Percentiles rank a stretch among this genome's conserved stretches.
phyloP scores from a whole-genome alignment of 2,797 vertebrate genomes.

The Atherinosoma microstoma region DNA sequence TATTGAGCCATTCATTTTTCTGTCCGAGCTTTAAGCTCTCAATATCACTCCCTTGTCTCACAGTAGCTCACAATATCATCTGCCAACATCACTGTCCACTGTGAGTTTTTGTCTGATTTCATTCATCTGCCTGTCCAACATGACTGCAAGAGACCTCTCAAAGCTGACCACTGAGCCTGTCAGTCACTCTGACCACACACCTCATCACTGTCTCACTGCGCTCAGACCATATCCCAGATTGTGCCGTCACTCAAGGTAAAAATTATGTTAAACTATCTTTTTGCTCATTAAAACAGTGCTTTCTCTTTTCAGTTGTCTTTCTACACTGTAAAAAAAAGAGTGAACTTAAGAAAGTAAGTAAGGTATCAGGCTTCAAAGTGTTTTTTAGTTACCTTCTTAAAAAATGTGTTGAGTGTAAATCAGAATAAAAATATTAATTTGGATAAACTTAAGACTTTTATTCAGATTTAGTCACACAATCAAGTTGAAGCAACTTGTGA shows the following conservation, averaged over 20 bases:
- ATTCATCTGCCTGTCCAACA: conserved; percentile 9
- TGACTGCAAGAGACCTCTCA: conserved; percentile 3
- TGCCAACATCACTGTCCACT: background rate
- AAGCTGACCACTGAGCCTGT: conserved; percentile 10
- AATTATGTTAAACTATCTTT: background rate
- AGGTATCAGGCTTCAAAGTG: too few species aligned
- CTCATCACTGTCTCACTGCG: conserved; percentile 1
- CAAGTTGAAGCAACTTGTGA: too few species aligned
- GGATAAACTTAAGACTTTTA: too few species aligned
- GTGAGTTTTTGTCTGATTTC: conserved; percentile 11
- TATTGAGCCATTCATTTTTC: background rate
- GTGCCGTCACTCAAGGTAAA: too few species aligned
- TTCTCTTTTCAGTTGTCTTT: too few species aligned
- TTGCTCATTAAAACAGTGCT: too few species aligned
- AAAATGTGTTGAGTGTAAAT: too few species aligned
- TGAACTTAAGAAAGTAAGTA: too few species aligned
- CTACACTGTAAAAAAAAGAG: too few species aligned
- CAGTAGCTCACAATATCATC: conserved; percentile 12
- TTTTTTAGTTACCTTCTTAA: too few species aligned
- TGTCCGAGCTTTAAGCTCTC: background rate
- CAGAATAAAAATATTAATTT: too few species aligned
- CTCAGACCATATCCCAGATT: background rate
- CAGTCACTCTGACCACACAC: conserved; percentile 12
- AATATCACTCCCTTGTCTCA: background rate
- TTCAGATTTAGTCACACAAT: too few species aligned